Evolutionary conservation across 2,113 vertebrate genomes (phyloP), one percentile per base, ranked within the genome.

Genomic region (Pangasianodon gigas): DNA sequence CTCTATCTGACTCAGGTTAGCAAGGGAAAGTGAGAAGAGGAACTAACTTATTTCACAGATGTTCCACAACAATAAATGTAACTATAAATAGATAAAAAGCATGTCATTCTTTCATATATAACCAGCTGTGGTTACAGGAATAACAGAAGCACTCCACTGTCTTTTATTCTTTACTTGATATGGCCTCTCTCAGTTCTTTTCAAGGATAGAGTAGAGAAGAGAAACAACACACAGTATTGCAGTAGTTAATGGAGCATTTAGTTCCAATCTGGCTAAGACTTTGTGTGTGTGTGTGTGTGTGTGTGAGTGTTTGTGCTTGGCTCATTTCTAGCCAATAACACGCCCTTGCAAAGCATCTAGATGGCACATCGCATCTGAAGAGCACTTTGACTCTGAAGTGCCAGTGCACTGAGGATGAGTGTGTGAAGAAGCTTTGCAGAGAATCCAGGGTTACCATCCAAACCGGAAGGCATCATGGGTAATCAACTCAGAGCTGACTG

Each of bases 221-320:
- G 87, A 87, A 37, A 41, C 21, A 87, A 82, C 48, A 74, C 79
- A 29, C 69, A 90, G 84, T 80, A 84, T 82, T 87, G 85, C 65
- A 90, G 85, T 88, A 90, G 88, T 86, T 90, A 90, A 90, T 92
- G 87, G 88, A 89, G 90, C 85, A 79, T 88, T 92, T 92, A 89
- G 91, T 92, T 86, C 71, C 85, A 89, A 48, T 92, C 90, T 92
- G 89, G 89, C 85, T 88, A 29, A 88, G 52, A 37, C 32, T 75
- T 32, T 87, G 77, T 89, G 85, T 81, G 51, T 69, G 48, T 80
- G 46, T 79, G 13, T 18, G 14, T 16, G 29, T 87, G 77, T 89
- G 85, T 81, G 74, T 48, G 32, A 65, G 26, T 80, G 21, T 18
- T 14, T 18, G n/a, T 56, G 54, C 10, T 26, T 69, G 60, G 46